phyloP scores from a whole-genome alignment of 2,888 invertebrate species.

The Griposia aprilina region DNA sequence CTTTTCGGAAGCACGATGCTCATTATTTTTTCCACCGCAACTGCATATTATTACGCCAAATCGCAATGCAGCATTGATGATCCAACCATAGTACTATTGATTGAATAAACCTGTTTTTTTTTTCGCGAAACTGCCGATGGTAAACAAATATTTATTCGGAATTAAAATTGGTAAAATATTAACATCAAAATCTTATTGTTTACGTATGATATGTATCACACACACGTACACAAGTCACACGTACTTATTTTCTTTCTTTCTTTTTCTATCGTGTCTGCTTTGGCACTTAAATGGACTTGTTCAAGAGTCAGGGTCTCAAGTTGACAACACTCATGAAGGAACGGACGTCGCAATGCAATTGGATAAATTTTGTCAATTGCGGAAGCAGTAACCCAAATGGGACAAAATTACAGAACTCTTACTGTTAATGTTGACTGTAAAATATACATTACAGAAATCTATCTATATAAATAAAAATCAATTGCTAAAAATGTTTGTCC shows the following conservation, averaged over 20 bases:
- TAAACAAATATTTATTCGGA: background rate
- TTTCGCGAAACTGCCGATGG: background rate
- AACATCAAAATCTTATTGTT: background rate
- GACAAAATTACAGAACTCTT: background rate
- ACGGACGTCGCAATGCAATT: slow-evolving; percentile 37
- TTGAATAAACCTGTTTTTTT: no score
- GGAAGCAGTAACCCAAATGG: background rate
- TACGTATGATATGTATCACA: background rate
- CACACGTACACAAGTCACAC: no score
- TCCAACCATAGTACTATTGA: background rate
- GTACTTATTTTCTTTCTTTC: no score
- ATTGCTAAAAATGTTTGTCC: no score
- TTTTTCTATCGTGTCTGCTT: no score
- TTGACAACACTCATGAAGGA: slow-evolving; percentile 9
- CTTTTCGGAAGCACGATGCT: no score
- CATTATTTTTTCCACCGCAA: no score
- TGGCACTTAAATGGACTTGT: background rate
- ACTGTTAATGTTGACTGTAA: background rate
- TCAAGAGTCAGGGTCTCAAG: background rate
- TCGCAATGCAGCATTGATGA: background rate
- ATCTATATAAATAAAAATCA: no score
- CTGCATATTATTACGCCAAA: no score
- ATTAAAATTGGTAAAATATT: background rate
- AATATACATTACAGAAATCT: background rate
- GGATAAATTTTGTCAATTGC: slow-evolving; percentile 31